Base-by-base conservation (phyloP, 2,113 vertebrate species). In the Arvicanthis niloticus region DNA sequence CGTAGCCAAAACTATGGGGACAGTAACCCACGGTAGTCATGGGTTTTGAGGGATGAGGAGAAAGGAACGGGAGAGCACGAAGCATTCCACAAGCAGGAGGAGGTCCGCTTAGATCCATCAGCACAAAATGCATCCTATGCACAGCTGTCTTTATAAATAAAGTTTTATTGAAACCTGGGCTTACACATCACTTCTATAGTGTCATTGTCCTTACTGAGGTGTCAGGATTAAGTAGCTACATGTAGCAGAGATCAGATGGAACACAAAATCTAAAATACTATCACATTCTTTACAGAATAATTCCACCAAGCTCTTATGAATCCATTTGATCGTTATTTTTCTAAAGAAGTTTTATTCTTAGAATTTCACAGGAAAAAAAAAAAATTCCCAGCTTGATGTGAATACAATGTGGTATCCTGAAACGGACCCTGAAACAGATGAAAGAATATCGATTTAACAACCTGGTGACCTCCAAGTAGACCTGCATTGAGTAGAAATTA, bases 111-210 rank as follows among this genome's bases (percentile, higher is more conserved):
- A 67, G 34, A 17, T 13, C 37, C 37, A 17, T 65, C 34, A 53
- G 51, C 42, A 72, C 34, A 53, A 7, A 68, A 24, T 1, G 34
- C 53, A 56, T 34, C 31, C 37, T 4, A 0, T 4, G 4, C 29
- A 19, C 3, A 15, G 13, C 7, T 17, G 58, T 67, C 91, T 97
- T 73, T 78, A 17, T 95, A 65, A 92, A 94, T 86, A 81, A 86
- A 58, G 68, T 67, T 84, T 95, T 91, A 86, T 42, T 45, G 5
- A 12, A 96, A 78, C 31, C 58, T 2, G 1, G 51, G 12, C 48
- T 3, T 0, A 3, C 1, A 16, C 48, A 68, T 60, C 24, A 5
- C 17, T 72, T 60, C 24, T 7, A 24, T 24, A 22, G 3, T 15
- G 15, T 8, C 22, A 19, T 8, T 19, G 31, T 31, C 80, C 58